Evolutionary conservation across 2,888 invertebrate genomes (phyloP), one percentile per base, ranked within the genome.

Genomic region (Phytoseiulus persimilis): DNA sequence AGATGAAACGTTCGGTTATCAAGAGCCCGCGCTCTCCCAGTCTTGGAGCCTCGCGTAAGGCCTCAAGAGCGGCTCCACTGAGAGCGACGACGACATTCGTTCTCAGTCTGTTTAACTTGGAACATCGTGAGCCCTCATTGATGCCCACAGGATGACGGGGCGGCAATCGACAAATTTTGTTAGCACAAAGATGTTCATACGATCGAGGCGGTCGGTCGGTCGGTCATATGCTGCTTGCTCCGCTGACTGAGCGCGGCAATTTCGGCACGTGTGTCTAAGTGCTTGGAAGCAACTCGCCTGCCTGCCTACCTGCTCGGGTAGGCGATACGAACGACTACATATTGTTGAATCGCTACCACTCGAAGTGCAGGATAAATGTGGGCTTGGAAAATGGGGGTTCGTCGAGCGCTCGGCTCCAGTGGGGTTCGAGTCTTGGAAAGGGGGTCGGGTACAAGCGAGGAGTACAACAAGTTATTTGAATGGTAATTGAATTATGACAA

Each of bases 391-490:
- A 28, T 14, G 65, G 65, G 65, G 28, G 65, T 28, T 65, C 2
- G 28, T 14, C 2, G 28, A 28, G 65, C 11, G 65, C 65, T 65
- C 23, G 65, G n/a, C 33, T 87, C 14, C 39, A 33, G 87, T 11
- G 0, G 87, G n/a, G 28, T 87, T 45, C 23, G 32, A 31, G 83
- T 83, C 32, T 83, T 31, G 11, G 31, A 83, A 33, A 31, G 87
- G 87, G 39, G 32, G 87, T 14, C 33, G 33, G 33, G 87, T 33
- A n/a, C 87, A n/a, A 45, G 87, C 32, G 6, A 31, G 87, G 45
- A 39, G 32, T 39, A 87, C 87, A 87, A 87, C 87, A 87, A 87
- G 87, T 87, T 87, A 87, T 87, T 87, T 87, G 87, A 87, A 87
- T 87, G 87, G 87, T 87, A 87, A 87, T 87, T 45, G 45, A 87